Evolutionary conservation across 2,797 vertebrate genomes (phyloP).

Genomic region (Aphelocoma californica): DNA sequence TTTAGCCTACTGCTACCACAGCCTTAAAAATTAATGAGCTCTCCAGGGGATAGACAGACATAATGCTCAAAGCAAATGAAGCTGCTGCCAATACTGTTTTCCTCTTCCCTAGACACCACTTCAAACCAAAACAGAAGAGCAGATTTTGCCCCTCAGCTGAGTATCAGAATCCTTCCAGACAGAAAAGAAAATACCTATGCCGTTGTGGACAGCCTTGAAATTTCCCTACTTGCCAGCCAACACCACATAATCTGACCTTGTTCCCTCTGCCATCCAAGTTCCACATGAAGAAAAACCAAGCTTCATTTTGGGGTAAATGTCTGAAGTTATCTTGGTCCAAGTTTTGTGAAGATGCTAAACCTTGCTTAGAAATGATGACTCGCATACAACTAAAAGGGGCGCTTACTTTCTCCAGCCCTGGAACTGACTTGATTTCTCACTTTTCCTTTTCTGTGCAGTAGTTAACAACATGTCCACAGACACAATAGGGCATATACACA

Average conservation of each 20-base stretch:
- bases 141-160: background rate
- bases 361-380: background rate
- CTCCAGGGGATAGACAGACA: background rate
- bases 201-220: background rate
- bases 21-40: constrained; percentile 39
- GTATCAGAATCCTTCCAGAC: background rate
- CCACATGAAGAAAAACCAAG: background rate
- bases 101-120: background rate
- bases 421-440: background rate
- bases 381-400: background rate
- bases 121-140: background rate
- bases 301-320: background rate
- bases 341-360: background rate
- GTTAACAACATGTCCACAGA: background rate
- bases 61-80: constrained; percentile 23
- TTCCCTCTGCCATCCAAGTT: background rate
- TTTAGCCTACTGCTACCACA: background rate
- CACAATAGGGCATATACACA: background rate
- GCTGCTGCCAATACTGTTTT: background rate
- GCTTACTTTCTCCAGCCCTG: background rate
- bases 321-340: background rate
- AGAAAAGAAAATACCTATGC: background rate
- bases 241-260: background rate
- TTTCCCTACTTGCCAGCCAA: background rate
- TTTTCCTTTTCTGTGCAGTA: background rate